Conservation (phyloP, 2,113 vertebrate genomes). For the Scopus umbretta region DNA sequence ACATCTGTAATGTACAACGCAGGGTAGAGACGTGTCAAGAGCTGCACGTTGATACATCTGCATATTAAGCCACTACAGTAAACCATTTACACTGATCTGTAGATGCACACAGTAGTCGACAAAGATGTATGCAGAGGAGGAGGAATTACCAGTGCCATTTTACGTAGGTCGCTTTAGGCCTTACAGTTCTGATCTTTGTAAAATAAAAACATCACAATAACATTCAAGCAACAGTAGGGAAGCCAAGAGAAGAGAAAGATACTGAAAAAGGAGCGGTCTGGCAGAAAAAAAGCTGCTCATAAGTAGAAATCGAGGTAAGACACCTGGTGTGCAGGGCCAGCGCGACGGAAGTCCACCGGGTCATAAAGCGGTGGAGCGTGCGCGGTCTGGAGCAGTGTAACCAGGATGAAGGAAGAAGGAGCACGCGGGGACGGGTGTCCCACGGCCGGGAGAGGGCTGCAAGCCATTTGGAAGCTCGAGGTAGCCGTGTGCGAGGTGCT, state of each 20-base stretch:
- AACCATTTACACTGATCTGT: background rate
- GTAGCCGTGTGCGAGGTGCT: background rate
- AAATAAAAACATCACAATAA: background rate
- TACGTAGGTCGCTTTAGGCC: background rate
- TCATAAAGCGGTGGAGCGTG: no score
- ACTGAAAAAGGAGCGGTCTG: background rate
- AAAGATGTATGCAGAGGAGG: background rate
- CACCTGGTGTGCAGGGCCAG: background rate
- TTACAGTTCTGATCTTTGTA: background rate
- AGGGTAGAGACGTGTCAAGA: background rate
- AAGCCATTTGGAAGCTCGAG: background rate
- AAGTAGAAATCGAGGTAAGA: background rate
- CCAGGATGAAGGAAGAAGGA: no score
- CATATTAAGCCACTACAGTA: background rate
- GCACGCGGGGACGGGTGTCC: fast-evolving
- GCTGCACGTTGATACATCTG: fast-evolving
- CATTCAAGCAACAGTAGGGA: background rate
- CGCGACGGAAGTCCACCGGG: fast-evolving
- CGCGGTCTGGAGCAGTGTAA: fast-evolving
- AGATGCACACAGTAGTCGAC: background rate
- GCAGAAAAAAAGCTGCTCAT: background rate
- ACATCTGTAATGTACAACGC: fast-evolving
- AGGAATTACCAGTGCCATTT: background rate
- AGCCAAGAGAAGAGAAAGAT: background rate
- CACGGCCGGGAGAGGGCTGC: no score